phyloP scores from a whole-genome alignment of 2,113 vertebrate genomes.

The Caracal caracal region DNA sequence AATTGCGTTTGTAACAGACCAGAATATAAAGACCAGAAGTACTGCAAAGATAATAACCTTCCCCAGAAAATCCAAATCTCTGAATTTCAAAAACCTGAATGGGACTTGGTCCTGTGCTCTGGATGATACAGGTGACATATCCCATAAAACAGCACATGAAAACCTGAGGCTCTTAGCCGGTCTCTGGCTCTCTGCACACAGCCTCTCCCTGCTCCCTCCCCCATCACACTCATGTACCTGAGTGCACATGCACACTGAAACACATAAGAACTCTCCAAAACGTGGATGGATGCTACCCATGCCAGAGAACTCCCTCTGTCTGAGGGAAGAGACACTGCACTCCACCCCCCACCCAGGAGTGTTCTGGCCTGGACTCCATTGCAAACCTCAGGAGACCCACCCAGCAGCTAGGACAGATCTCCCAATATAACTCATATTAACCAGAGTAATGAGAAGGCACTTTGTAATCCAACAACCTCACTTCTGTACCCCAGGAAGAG shows the following conservation, averaged over 20 bases:
- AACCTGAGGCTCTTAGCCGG: not conserved
- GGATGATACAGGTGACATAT: not conserved
- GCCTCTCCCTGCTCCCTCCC: not conserved
- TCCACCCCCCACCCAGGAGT: accelerated
- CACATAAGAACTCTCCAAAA: not conserved
- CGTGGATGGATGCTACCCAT: not conserved
- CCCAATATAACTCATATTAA: not conserved
- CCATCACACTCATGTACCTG: not conserved
- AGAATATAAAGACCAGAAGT: not conserved
- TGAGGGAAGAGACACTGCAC: not conserved
- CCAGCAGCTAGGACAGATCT: not conserved
- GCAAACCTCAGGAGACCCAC: not conserved
- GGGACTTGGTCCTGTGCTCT: not conserved
- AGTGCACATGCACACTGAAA: not conserved
- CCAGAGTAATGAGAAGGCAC: not conserved
- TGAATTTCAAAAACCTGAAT: not conserved
- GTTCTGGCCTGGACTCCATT: not conserved
- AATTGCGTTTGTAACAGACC: not conserved
- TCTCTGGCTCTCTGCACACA: not conserved
- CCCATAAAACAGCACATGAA: not conserved
- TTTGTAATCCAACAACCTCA: not conserved
- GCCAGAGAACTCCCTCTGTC: not conserved
- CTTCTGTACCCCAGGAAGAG: not conserved
- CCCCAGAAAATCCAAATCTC: not conserved
- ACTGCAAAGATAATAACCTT: not conserved